phyloP scores from a whole-genome alignment of 2,888 invertebrate genomes.

The Rhimphoctona megacephalus region DNA sequence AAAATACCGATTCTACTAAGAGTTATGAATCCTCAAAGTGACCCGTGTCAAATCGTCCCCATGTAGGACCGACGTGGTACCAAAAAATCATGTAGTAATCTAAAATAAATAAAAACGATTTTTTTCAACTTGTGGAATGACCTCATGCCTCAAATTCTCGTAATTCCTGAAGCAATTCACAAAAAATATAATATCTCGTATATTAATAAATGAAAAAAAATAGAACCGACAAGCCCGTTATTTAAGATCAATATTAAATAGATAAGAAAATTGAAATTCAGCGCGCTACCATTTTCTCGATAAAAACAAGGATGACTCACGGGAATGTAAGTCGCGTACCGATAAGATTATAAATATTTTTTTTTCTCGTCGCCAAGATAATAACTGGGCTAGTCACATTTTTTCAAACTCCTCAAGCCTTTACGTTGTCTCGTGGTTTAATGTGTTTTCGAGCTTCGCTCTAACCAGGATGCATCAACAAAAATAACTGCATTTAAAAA shows the following conservation, averaged over 20 bases:
- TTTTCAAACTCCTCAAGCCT: background rate
- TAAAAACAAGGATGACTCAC: constrained; percentile 32
- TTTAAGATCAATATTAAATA: constrained; percentile 10
- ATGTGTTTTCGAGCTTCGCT: constrained; percentile 17
- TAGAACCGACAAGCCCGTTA: background rate
- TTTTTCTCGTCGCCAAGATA: constrained; percentile 48
- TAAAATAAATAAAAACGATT: background rate
- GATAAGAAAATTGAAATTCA: background rate
- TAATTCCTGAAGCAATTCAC: background rate
- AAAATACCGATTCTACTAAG: too few relatives aligned
- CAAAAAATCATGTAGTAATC: too few relatives aligned
- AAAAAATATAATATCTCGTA: background rate
- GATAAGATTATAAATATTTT: constrained; percentile 58
- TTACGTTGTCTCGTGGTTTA: background rate
- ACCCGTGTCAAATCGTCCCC: too few relatives aligned
- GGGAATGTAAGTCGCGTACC: constrained; percentile 39
- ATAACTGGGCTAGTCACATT: constrained; percentile 26
- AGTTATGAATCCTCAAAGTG: too few relatives aligned
- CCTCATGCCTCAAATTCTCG: background rate
- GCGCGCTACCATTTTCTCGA: constrained; percentile 6
- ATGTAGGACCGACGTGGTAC: too few relatives aligned
- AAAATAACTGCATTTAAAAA: background rate
- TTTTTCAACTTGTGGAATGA: background rate
- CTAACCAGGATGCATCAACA: background rate
- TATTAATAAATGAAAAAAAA: background rate